Evolutionary conservation across 2,888 invertebrate species (phyloP).

Genomic region (Hirtodrosophila histrioides): DNA sequence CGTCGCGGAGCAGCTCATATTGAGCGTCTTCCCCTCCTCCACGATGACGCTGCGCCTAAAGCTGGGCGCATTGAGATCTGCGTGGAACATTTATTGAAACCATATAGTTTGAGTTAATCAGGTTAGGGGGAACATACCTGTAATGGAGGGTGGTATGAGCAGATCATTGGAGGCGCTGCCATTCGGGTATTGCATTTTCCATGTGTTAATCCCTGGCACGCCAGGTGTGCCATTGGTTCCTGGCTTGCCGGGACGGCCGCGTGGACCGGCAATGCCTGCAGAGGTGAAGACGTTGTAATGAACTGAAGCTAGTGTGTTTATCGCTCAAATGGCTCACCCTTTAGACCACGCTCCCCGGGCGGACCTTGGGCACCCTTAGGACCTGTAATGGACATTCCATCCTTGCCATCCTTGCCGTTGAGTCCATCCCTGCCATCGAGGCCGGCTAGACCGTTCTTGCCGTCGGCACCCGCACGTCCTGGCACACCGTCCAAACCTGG

Average conservation of each 20-base stretch:
- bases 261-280: slow-evolving; percentile 86
- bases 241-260: slow-evolving; percentile 90
- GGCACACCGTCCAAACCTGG: slow-evolving; percentile 93
- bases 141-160: slow-evolving; percentile 94
- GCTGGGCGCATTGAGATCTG: slow-evolving; percentile 80
- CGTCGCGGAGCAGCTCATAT: slow-evolving; percentile 92
- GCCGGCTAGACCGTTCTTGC: slow-evolving; percentile 90
- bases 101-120: too few species aligned
- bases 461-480: slow-evolving; percentile 93
- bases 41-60: slow-evolving; percentile 88
- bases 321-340: slow-evolving; percentile 84
- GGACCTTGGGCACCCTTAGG: slow-evolving; percentile 88
- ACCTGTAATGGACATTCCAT: slow-evolving; percentile 85
- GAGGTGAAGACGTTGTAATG: too few species aligned
- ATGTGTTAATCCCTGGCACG: slow-evolving; percentile 92
- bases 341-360: slow-evolving; percentile 89
- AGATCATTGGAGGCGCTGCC: slow-evolving; percentile 87
- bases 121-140: slow-evolving; percentile 85
- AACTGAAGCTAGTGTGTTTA: background rate
- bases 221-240: slow-evolving; percentile 91
- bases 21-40: slow-evolving; percentile 91
- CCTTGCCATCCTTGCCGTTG: slow-evolving; percentile 90
- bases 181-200: slow-evolving; percentile 86
- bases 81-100: background rate
- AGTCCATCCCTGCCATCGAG: slow-evolving; percentile 84